Base-by-base conservation (phyloP, 1,140 invertebrate species). In the Rhagoletis zephyria region DNA sequence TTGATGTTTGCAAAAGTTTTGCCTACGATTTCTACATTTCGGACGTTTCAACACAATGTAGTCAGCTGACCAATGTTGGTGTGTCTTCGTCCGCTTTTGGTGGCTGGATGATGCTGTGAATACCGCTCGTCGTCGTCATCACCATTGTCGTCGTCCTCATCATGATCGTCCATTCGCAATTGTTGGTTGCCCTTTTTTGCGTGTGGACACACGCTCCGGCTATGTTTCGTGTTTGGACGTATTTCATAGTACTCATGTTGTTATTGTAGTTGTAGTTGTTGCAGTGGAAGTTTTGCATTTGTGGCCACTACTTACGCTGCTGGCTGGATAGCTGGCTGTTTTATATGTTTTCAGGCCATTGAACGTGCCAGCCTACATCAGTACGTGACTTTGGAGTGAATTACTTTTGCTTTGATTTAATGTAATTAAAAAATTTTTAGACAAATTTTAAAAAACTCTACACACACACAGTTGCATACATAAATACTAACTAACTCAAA, bases 391-490 rank as follows among this genome's bases (percentile, higher is more conserved):
- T 90, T 91, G 90, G 88, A 91, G 89, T 90, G 91, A 91, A 91
- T 91, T 91, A 91, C 90, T 90, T 90, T 89, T 91, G 89, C 90
- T 89, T 91, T 91, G 89, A 91, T 91, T 91, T 91, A 91, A 91
- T 91, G 89, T 91, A 91, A 91, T 91, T 91, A 89, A 90, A 91
- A 89, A 91, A 88, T 91, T 91, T 65, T 88, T 88, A 90, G 89
- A 89, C 63, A 88, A 89, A 89, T 87, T 88, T 64, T 86, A 85
- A 89, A 87, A 67, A 51, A 65, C 48, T 19, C 10, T 51, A 65
- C 6, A 4, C 42, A 45, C 14, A 30, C 30, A 30, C 30, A 30
- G 30, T 30, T 30, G 30, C 30, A 30, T 30, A 30, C 30, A 30
- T 30, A 30, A 30, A 56, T 51, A 45, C 7, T 7, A 6, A 48